Base-by-base conservation (phyloP, 1,140 invertebrate genomes). In the Spodoptera litura region DNA sequence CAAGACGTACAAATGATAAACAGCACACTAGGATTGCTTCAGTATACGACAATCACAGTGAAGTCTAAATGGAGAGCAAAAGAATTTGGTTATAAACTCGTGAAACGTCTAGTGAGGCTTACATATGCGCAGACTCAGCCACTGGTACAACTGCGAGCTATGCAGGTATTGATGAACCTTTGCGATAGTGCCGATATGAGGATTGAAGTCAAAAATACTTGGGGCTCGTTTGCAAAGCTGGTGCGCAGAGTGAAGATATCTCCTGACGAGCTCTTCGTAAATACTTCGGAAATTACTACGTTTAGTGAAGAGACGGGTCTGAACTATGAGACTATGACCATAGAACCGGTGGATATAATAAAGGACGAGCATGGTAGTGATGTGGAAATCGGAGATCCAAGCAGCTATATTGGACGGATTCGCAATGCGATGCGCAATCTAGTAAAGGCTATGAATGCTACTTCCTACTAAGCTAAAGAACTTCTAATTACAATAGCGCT, bases 11-110 rank as follows among this genome's bases (percentile, higher is more conserved):
- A 90, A 52, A 81, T 93, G 8, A 80, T 87, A 12, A 88, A 91
- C 6, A 91, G 89, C 72, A 87, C 89, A 0, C 84, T 88, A 0
- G 85, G 84, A 59, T 73, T 93, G 4, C 85, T 94, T 88, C 58
- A 59, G 2, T 92, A 88, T 31, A 92, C 91, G 0, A 94, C 93
- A 1, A 12, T 91, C 15, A 93, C 92, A 0, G 91, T 88, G 0
- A 82, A 88, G 0, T 93, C 92, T 0, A 92, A 93, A 80, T 93
- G 93, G 93, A 87, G 92, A 0, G 90, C 88, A 0, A 94, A 93
- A 58, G 92, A 93, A 78, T 82, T 75, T 27, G 85, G 84, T 38
- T 58, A 75, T 6, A 85, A 87, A 2, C 52, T 94, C 0, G 90
- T 89, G 0, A 88, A 85, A 20, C 73, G 74, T 9, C 70, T 94